Base-by-base conservation (phyloP, 2,113 vertebrate species). In the Trematocara macrostoma region DNA sequence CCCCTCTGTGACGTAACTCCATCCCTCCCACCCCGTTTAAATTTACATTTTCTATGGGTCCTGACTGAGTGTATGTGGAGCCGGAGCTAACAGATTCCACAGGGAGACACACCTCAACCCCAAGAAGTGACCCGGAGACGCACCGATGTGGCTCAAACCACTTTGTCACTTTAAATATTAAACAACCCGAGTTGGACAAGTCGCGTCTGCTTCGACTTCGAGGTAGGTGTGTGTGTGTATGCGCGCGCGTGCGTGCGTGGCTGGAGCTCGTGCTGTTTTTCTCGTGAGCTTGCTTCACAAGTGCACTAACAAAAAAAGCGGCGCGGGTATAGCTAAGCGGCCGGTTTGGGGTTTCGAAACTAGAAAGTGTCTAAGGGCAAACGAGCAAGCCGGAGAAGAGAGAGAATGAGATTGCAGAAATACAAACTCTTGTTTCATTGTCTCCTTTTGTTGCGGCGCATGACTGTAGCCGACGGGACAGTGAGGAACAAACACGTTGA, bases 21-120 rank as follows among this genome's bases (percentile, higher is more conserved):
- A 35, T 3, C 92, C 92, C 92, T 92, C 93, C 94, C 93, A 91
- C 78, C 85, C 84, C 85, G 78, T 89, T 86, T 84, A 88, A 86
- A 95, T 96, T 95, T 95, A 96, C 93, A 95, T 95, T 96, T 93
- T 95, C 89, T 94, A 92, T 94, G 94, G 92, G 93, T 94, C 92
- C 93, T 78, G 90, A 38, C 89, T 88, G 88, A 84, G 89, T 79
- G 78, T 51, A 15, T 26, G 91, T 89, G 88, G 67, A 71, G 78
- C 29, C 18, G 57, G 83, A 84, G 91, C 92, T 47, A 92, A 93
- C 94, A 91, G 85, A 94, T 94, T 88, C 81, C 84, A 82, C 79
- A 87, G 85, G 78, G 86, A 89, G 95, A 94, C 93, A 95, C 95
- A 94, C 95, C 95, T 96, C 91, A 88, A 79, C 26, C 82, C 26